Base-by-base conservation (phyloP, 23 tunicate genomes). In the Halocynthia aurantium region DNA sequence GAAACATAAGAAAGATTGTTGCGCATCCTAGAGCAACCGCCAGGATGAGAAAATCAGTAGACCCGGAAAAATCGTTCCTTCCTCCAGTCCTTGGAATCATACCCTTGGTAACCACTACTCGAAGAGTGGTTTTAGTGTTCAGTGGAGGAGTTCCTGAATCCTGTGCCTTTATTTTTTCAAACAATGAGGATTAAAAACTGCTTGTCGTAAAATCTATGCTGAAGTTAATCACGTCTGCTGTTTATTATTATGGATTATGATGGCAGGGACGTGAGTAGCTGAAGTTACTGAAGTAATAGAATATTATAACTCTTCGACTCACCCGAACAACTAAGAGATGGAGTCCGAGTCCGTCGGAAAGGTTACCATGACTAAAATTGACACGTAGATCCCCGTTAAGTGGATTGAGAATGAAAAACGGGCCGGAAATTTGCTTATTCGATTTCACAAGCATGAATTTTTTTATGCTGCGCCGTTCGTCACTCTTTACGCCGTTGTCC, bases 381-480 rank as follows among this genome's bases (percentile, higher is more conserved):
- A 90, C 56, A 7, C 86, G 77, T 19, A 90, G 75, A 11, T 85
- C 90, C 7, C 97, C 97, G 6, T 81, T 52, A 6, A 21, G 50
- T 17, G 61, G 60, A 76, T 85, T 81, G 18, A 90, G 52, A 8
- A 80, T n/a, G 69, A 90, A 90, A 51, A 84, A 57, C n/a, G 55
- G 22, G 20, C 44, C 44, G 44, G 44, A 1, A 31, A 31, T 31
- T 31, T 31, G 44, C 44, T 31, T 31, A 31, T 31, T 22, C 5
- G 15, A 11, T 65, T 65, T 15, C 10, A 65, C 10, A 5, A 20
- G 12, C n/a, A 55, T 20, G 18, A 1, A 15, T 52, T 51, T 9
- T 74, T 22, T 8, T 53, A 18, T 15, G 75, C 62, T 13, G 69
- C 53, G 18, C 6, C 11, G 5, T 9, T 8, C 65, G 9, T 77